Evolutionary conservation across 2,888 invertebrate species (phyloP), one percentile per base, ranked within the genome.

Genomic region (Tetragnatha montana): DNA sequence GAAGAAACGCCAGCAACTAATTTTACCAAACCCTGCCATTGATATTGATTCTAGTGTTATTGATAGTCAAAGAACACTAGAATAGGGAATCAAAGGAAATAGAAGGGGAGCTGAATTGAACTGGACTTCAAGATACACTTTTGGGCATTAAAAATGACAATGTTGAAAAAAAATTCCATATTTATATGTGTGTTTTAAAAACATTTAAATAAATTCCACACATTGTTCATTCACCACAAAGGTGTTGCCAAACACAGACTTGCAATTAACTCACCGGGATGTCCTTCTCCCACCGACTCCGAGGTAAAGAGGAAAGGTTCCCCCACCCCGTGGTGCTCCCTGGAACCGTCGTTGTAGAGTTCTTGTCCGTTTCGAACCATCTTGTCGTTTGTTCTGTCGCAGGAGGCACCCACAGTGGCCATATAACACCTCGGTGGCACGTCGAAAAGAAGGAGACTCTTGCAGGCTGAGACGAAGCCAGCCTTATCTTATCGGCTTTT

Each of bases 281-380:
- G 99, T 93, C 99, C 98, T 95, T 98, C 98, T 93, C 98, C 98
- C 92, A 99, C 98, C 84, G 98, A 98, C 95, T 99, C 98, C 49
- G 98, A 98, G 92, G 98, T 98, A 95, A 99, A 99, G 91, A 99
- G 95, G 95, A 99, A 98, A 93, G 96, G 95, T 93, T 97, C 97
- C n/a, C 80, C 89, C 6, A 71, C 69, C 7, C 91, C 91, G 35
- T 84, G 83, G 8, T 91, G 91, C 47, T 91, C 91, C 79, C 84
- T 87, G 35, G 85, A 89, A 1, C 91, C 91, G 50, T 91, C 91
- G 8, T 69, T 47, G 14, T 21, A n/a, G 2, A 7, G 47, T 10
- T 82, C 69, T 22, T 74, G 69, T 14, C 35, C 87, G 87, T 90
- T 90, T 76, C 87, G 75, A n/a, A 90, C 90, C 86, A 90, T 87